These are phyloP conservation scores for Drosophila subobscura DNA, from an alignment of 1,140 invertebrate genomes.

Conservation along the genomic window DNA sequence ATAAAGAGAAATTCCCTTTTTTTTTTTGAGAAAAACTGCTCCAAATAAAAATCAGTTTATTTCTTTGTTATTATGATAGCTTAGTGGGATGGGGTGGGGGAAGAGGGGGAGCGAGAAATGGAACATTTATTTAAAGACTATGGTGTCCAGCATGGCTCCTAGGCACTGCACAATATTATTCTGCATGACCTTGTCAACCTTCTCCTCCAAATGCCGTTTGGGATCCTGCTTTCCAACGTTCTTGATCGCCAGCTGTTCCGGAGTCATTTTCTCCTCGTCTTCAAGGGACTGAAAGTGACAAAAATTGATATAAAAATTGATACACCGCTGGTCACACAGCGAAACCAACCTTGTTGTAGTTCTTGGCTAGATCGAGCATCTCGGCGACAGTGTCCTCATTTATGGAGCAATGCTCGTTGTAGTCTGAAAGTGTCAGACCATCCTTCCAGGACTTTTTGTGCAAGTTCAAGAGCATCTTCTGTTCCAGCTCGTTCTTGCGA, in stretches of 20 bases:
- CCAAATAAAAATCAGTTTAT: slow-evolving; percentile 62
- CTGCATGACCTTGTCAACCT: slow-evolving; percentile 98
- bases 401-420: slow-evolving; percentile 95
- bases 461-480: slow-evolving; percentile 99
- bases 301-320: neutral
- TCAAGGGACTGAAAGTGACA: slow-evolving; percentile 90
- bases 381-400: slow-evolving; percentile 97
- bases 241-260: slow-evolving; percentile 99
- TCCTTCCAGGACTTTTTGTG: slow-evolving; percentile 99
- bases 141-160: slow-evolving; percentile 99
- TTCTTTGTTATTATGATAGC: slow-evolving; percentile 46
- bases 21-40: slow-evolving; percentile 36
- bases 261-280: slow-evolving; percentile 99
- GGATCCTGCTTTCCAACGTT: slow-evolving; percentile 99
- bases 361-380: slow-evolving; percentile 98
- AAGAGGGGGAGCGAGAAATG: slow-evolving; percentile 33
- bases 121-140: slow-evolving; percentile 90
- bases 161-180: slow-evolving; percentile 99
- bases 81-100: slow-evolving; percentile 46
- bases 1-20: slow-evolving; percentile 23
- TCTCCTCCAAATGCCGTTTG: slow-evolving; percentile 99
- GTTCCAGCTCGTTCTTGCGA: slow-evolving; percentile 99
- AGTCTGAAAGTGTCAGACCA: slow-evolving; percentile 97
- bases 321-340: neutral
- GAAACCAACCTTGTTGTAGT: slow-evolving; percentile 95